Evolutionary conservation across 2,113 vertebrate genomes (phyloP).

Genomic region (Ibidorhyncha struthersii): DNA sequence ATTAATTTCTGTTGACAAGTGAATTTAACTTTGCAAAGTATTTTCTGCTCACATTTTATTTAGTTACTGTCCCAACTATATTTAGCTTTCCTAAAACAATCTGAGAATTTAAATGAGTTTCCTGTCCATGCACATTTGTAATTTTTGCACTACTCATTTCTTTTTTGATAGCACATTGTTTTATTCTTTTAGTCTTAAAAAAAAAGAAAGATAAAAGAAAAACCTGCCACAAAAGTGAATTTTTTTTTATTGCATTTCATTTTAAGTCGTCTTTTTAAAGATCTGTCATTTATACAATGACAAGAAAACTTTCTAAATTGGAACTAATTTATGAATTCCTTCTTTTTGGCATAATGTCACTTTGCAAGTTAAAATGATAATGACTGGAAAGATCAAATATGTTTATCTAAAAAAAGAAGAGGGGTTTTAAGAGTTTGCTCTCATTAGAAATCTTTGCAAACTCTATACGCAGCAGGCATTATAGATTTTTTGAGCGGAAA

Average conservation of each 20-base stretch:
- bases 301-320: slow-evolving; percentile 81
- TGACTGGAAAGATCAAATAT: slow-evolving; percentile 67
- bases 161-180: slow-evolving; percentile 58
- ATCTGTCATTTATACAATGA: slow-evolving; percentile 84
- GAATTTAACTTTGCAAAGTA: background rate
- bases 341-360: slow-evolving; percentile 79
- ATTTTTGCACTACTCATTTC: slow-evolving; percentile 9
- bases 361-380: slow-evolving; percentile 77
- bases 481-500: slow-evolving; percentile 14
- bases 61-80: background rate
- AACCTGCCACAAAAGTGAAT: slow-evolving; percentile 70
- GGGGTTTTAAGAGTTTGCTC: slow-evolving; percentile 52
- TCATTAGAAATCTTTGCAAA: slow-evolving; percentile 44
- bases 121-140: background rate
- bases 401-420: slow-evolving; percentile 55
- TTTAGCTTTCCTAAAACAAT: slow-evolving; percentile 12
- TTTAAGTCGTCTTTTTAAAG: slow-evolving; percentile 78
- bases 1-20: background rate
- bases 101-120: slow-evolving; percentile 14
- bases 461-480: slow-evolving; percentile 43
- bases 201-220: slow-evolving; percentile 36
- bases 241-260: slow-evolving; percentile 80
- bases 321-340: slow-evolving; percentile 80
- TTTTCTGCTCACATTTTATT: background rate
- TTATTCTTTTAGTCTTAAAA: slow-evolving; percentile 46